Evolutionary conservation across 2,888 invertebrate genomes (phyloP).

Genomic region (Caenorhabditis sinica): DNA sequence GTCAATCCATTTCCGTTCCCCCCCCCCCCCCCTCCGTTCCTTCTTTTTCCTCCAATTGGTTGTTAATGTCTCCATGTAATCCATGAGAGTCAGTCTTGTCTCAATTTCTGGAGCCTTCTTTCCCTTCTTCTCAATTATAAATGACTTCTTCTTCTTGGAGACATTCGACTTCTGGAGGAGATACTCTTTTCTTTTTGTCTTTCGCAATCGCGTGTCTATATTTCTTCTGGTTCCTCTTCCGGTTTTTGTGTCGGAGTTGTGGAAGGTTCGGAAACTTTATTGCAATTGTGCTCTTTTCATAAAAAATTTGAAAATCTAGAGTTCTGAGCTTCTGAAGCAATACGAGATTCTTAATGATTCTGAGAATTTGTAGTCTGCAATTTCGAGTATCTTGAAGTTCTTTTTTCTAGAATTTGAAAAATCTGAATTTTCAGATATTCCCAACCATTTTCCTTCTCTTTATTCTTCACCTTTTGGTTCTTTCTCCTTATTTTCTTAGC

Average conservation of each 20-base stretch:
- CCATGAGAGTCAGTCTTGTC: slow-evolving; percentile 5
- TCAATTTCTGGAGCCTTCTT: slow-evolving; percentile 27
- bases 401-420: no score
- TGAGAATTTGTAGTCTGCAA: no score
- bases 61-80: slow-evolving; percentile 13
- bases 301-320: no score
- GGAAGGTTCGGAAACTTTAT: not conserved
- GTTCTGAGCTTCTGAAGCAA: no score
- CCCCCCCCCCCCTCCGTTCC: not conserved
- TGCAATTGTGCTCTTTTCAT: not conserved
- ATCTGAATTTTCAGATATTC: no score
- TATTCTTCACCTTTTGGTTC: not conserved
- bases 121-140: slow-evolving; percentile 55
- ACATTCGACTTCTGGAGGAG: not conserved
- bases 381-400: no score
- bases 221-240: not conserved
- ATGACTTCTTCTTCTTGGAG: slow-evolving; percentile 39
- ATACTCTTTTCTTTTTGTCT: slow-evolving; percentile 19
- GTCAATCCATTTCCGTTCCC: slow-evolving; percentile 22
- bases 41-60: slow-evolving; percentile 12
- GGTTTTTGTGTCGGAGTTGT: slow-evolving; percentile 17
- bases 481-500: not conserved
- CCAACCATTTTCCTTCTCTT: not conserved
- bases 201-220: slow-evolving; percentile 58
- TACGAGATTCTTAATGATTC: no score